Base-by-base conservation (phyloP, 2,888 invertebrate genomes). In the Lapara coniferarum region DNA sequence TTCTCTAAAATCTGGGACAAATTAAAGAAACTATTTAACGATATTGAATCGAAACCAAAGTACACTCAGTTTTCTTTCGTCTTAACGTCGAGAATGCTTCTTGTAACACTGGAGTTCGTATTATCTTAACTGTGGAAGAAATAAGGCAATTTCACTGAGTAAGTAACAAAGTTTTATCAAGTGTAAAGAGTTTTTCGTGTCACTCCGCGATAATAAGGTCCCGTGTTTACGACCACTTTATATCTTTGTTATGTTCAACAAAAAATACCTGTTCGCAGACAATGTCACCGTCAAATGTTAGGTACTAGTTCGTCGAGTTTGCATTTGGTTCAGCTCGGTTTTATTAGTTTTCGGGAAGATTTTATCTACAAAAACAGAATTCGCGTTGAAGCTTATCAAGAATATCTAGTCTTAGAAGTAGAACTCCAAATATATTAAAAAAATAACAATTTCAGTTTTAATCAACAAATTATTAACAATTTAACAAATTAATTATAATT, bases 81-180 rank as follows among this genome's bases (percentile, higher is more conserved):
- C 12, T 7, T 19, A 49, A 16, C 13, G 6, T 49, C 30, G 30
- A 16, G 13, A 10, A 10, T 46, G 46, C 16, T 63, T 46, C 37
- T 37, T 37, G 13, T 13, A 13, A 8, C 19, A 13, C 13, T 19
- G 19, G 46, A 49, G 13, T 63, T 49, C 19, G 46, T 49, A 49
- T 7, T 19, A 19, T 46, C 46, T 16, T 59, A 10, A 19, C 12
- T 46, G 16, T 49, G 44, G 46, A 59, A 59, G 19, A 19, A 46
- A 63, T 63, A 63, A 66, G n/a, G 52, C 66, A 66, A 53, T 66
- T 52, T 30, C 66, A 52, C 66, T 25, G 46, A 13, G 63, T 46
- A 63, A 63, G 81, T 79, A 81, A 77, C 82, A 81, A 87, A 85
- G 81, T 84, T 86, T 85, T 86, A 85, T 87, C 85, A 84, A 81